A percentile compares a stretch with the other conserved stretches of the same genome.
Evolutionary conservation across 2,888 invertebrate genomes (phyloP).

Genomic region (Epiblema foenella): DNA sequence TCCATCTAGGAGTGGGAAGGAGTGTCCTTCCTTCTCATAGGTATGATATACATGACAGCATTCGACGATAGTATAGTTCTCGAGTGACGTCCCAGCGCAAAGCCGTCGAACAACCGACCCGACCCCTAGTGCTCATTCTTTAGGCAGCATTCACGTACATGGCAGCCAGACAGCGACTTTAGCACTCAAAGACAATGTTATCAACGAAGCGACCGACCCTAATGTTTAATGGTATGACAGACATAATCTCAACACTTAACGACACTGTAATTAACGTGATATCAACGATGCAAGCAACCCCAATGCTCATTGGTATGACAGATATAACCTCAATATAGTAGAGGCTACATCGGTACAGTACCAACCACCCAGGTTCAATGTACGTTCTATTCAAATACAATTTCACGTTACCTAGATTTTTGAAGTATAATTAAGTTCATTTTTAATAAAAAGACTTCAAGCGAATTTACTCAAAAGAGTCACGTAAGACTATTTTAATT

Average conservation of each 20-base stretch:
- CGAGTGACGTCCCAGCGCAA: not conserved
- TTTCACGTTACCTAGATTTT: constrained; percentile 1
- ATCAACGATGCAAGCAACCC: not conserved
- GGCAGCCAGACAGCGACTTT: not conserved
- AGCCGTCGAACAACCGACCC: not conserved
- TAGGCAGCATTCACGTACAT: not conserved
- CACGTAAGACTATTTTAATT: not conserved
- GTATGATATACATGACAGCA: not conserved
- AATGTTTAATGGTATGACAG: not conserved
- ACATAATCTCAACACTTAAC: not conserved
- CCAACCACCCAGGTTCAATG: not conserved
- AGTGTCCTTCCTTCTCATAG: no score
- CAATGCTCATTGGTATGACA: not conserved
- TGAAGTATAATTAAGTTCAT: not conserved
- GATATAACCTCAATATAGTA: not conserved
- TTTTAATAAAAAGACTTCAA: not conserved
- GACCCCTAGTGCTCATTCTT: not conserved
- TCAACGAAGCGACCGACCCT: not conserved
- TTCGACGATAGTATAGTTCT: not conserved
- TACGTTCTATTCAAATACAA: not conserved
- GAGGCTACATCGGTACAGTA: not conserved
- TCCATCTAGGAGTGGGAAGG: no score
- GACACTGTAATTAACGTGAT: not conserved
- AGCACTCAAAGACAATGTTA: not conserved
- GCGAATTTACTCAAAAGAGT: not conserved